These are phyloP conservation scores for Drosophila crucigera DNA, from an alignment of 2,888 invertebrate genomes.

Conservation along the genomic window DNA sequence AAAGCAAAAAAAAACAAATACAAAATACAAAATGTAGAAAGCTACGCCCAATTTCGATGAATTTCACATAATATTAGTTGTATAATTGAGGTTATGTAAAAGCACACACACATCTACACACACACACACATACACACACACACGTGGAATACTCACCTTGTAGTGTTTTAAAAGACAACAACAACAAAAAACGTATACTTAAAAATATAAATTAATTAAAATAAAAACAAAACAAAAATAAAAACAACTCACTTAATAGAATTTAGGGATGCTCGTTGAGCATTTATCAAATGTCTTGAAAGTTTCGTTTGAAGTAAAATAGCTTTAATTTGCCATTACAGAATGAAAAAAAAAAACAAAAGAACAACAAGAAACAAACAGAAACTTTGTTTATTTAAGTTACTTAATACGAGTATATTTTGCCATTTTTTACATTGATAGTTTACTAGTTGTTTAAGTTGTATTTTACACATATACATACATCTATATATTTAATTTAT, in stretches of 20 bases:
- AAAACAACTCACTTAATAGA: constrained; percentile 39
- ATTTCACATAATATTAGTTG: constrained; percentile 63
- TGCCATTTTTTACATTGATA: constrained; percentile 65
- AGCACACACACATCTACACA: constrained; percentile 25
- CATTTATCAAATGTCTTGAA: constrained; percentile 56
- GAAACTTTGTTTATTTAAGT: constrained; percentile 58
- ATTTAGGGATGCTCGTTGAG: constrained; percentile 41
- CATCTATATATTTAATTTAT: constrained; percentile 41
- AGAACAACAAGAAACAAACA: constrained; percentile 12
- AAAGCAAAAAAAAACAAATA: constrained; percentile 9
- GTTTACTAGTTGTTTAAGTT: constrained; percentile 57
- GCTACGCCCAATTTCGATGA: constrained; percentile 53
- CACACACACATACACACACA: constrained; percentile 8
- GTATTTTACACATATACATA: constrained; percentile 26
- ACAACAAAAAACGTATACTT: constrained; percentile 25
- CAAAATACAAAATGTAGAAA: constrained; percentile 27
- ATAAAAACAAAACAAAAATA: neutral
- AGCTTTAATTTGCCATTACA: constrained; percentile 84
- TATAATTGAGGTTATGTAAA: constrained; percentile 66
- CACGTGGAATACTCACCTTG: constrained; percentile 41
- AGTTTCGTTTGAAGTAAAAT: constrained; percentile 63
- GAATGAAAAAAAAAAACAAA: constrained; percentile 16
- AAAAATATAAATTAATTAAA: constrained; percentile 25
- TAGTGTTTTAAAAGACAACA: constrained; percentile 43
- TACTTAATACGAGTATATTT: constrained; percentile 52